These are phyloP conservation scores for Cephonodes hylas DNA, from an alignment of 2,888 invertebrate species.

Conservation along the genomic window DNA sequence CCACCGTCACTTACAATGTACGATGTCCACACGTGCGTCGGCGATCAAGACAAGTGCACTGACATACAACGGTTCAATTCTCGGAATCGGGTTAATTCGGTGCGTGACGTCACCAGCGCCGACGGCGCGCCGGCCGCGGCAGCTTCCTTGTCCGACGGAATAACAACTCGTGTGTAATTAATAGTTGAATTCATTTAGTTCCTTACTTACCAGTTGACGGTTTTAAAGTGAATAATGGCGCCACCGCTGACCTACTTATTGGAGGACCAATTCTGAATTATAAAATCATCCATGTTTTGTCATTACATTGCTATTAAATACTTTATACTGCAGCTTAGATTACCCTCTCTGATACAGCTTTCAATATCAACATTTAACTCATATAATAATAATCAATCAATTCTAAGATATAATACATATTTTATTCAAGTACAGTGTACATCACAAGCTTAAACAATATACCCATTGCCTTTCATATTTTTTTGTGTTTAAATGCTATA, in stretches of 20 bases:
- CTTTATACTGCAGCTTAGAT: no score
- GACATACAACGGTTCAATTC: slow-evolving; percentile 67
- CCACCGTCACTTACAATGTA: slow-evolving; percentile 27
- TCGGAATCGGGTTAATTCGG: slow-evolving; percentile 74
- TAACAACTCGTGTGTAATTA: slow-evolving; percentile 41
- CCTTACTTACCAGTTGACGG: slow-evolving; percentile 33
- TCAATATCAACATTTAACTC: no score
- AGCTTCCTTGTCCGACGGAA: slow-evolving; percentile 56
- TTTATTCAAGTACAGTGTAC: no score
- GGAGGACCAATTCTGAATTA: neutral
- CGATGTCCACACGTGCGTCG: slow-evolving; percentile 62
- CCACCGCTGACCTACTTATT: neutral
- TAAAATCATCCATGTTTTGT: neutral
- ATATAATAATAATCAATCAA: no score
- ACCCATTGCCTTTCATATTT: neutral
- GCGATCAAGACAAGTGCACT: slow-evolving; percentile 69
- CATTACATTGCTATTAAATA: neutral
- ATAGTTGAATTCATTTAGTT: slow-evolving; percentile 42
- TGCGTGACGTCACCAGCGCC: slow-evolving; percentile 64
- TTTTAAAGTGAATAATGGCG: slow-evolving; percentile 31
- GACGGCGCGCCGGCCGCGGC: slow-evolving; percentile 33
- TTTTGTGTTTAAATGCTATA: neutral
- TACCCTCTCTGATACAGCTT: no score
- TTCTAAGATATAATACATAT: no score
- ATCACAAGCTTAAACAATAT: no score